Percentiles rank a stretch among this genome's conserved stretches.
Evolutionary conservation across 35 echinoderm and acorn worm species (phyloP).

Genomic region (Apostichopus parvimensis): DNA sequence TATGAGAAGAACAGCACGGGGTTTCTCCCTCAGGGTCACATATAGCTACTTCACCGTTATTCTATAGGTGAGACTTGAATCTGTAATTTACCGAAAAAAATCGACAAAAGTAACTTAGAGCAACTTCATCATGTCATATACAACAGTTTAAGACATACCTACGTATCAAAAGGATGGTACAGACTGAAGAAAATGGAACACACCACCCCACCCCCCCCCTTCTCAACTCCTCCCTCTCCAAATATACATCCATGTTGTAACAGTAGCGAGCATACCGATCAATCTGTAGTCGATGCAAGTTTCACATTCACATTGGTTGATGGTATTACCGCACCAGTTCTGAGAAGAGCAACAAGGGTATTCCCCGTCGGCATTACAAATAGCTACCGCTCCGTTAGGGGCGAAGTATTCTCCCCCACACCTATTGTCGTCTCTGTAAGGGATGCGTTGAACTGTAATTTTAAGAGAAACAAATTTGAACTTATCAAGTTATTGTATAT

Average conservation of each 20-base stretch:
- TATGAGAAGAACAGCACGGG: background rate
- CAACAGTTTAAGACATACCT: no score
- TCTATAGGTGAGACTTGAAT: background rate
- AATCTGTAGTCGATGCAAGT: constrained; percentile 22
- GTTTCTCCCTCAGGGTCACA: background rate
- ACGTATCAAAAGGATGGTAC: no score
- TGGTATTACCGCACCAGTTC: background rate
- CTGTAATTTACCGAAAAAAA: background rate
- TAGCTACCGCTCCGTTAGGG: background rate
- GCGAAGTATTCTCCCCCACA: background rate
- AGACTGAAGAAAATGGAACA: no score
- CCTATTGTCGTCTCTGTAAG: background rate
- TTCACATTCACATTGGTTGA: background rate
- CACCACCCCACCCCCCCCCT: no score
- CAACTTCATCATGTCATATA: no score
- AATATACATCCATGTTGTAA: no score
- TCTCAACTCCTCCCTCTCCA: no score
- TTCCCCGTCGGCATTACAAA: background rate
- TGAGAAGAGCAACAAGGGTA: constrained; percentile 8
- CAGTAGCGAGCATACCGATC: background rate
- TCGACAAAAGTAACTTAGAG: no score
- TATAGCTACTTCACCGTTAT: background rate
- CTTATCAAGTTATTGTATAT: no score
- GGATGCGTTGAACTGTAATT: background rate
- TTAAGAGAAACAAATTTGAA: no score